Evolutionary conservation across 2,797 vertebrate genomes (phyloP), one percentile per base, ranked within the genome.

Genomic region (Tympanoctomys barrerae): DNA sequence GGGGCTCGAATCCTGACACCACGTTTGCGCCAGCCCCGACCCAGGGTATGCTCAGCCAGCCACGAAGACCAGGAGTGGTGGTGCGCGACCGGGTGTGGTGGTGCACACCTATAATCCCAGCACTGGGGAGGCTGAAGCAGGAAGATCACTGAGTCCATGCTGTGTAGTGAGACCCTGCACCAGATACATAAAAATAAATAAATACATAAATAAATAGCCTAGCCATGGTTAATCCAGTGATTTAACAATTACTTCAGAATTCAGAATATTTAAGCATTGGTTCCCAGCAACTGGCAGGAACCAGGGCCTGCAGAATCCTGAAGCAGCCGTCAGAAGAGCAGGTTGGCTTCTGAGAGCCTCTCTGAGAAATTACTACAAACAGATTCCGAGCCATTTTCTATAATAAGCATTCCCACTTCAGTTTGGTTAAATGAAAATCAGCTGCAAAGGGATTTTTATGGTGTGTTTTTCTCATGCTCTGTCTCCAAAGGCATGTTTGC

Each of bases 401-500:
- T 97, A 95, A 97, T 96, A 95, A 97, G 83, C 94, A 77, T 97
- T 97, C 86, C 93, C 39, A 91, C 85, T 96, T 98, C 33, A 59
- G 70, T 96, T 96, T 88, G 92, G 81, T 62, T 95, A 90, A 97
- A 97, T 94, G 94, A 96, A 97, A 96, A 97, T 68, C 90, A 97
- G 83, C 84, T 52, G 59, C 71, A 96, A 92, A 96, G 89, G 89
- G 39, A 94, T 96, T 93, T 80, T 94, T 59, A 91, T 11, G 84
- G 82, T 62, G 36, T 91, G 96, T 89, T 92, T 77, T 95, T 89
- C 88, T 92, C 62, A 39, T 7, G 64, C 85, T 94, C 87, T 71
- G 49, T 90, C 87, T 95, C 89, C 84, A 93, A 87, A 87, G 88
- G 52, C 80, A 49, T 85, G 91, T 85, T 96, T 96, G 94, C 90